These are phyloP conservation scores for Bombus affinis DNA, from an alignment of 1,140 invertebrate species.

Conservation along the genomic window DNA sequence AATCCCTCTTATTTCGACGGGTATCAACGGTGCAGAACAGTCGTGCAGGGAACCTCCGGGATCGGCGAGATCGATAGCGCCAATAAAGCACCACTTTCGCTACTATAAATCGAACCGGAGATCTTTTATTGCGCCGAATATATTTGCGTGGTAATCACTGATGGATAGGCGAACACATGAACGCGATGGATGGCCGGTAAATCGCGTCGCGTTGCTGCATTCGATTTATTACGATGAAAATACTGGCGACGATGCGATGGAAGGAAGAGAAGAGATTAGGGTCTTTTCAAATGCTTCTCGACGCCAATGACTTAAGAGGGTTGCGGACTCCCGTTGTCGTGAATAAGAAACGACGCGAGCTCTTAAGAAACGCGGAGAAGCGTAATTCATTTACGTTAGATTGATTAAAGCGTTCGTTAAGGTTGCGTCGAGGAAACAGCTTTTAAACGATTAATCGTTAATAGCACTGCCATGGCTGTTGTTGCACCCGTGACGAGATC, in stretches of 20 bases:
- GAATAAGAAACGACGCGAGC: slow-evolving; percentile 42
- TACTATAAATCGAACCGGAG: slow-evolving; percentile 45
- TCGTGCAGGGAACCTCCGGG: slow-evolving; percentile 37
- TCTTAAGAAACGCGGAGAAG: slow-evolving; percentile 27
- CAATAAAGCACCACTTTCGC: slow-evolving; percentile 60
- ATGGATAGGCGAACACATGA: neutral
- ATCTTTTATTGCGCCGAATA: slow-evolving; percentile 42
- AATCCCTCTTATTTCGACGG: slow-evolving; percentile 56
- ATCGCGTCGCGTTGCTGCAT: neutral
- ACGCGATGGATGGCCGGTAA: neutral
- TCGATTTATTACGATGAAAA: neutral
- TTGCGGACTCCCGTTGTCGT: neutral
- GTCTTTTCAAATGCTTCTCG: neutral
- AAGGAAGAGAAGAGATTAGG: neutral
- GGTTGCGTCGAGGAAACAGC: neutral
- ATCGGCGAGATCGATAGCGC: slow-evolving; percentile 57
- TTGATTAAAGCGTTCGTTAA: slow-evolving; percentile 43
- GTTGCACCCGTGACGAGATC: neutral
- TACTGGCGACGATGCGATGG: neutral
- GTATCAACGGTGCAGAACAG: slow-evolving; percentile 38
- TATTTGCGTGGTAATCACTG: slow-evolving; percentile 32
- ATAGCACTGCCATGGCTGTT: neutral
- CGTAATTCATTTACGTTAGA: slow-evolving; percentile 33
- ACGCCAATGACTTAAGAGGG: neutral
- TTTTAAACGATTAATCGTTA: slow-evolving; percentile 42